Evolutionary conservation across 2,888 invertebrate genomes (phyloP).

Genomic region (Saturnia pavonia): DNA sequence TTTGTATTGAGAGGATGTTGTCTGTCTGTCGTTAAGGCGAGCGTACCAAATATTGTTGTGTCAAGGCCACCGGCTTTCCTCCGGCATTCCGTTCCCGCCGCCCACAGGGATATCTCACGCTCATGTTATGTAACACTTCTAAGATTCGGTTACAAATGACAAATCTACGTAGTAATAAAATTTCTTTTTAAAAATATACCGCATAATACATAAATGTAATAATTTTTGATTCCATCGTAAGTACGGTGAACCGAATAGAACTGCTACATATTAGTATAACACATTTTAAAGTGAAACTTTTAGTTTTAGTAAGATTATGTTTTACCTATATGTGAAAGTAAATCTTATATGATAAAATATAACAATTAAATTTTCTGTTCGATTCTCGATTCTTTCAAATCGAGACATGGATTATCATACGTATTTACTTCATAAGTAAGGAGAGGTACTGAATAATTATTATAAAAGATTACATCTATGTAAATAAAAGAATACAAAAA

Average conservation of each 20-base stretch:
- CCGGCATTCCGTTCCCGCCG: conserved; percentile 76
- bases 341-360: not conserved
- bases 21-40: conserved; percentile 57
- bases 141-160: conserved; percentile 70
- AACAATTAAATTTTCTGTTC: not conserved
- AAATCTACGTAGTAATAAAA: conserved; percentile 33
- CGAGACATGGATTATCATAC: not conserved
- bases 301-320: not conserved
- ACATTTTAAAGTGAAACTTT: not conserved
- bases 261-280: too few relatives aligned
- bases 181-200: not conserved
- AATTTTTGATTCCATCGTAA: not conserved
- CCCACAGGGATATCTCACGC: conserved; percentile 80
- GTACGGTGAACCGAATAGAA: not conserved
- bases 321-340: not conserved
- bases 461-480: not conserved
- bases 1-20: conserved; percentile 29
- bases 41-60: conserved; percentile 75
- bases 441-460: not conserved
- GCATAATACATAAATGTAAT: not conserved
- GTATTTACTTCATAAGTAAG: not conserved
- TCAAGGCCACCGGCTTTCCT: conserved; percentile 80
- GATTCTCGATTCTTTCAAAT: not conserved
- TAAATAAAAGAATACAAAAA: not conserved
- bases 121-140: conserved; percentile 70